These are phyloP conservation scores for Clytia hemisphaerica DNA, from an alignment of 30 jellyfish, hydroid and myxozoan species.

Conservation along the genomic window DNA sequence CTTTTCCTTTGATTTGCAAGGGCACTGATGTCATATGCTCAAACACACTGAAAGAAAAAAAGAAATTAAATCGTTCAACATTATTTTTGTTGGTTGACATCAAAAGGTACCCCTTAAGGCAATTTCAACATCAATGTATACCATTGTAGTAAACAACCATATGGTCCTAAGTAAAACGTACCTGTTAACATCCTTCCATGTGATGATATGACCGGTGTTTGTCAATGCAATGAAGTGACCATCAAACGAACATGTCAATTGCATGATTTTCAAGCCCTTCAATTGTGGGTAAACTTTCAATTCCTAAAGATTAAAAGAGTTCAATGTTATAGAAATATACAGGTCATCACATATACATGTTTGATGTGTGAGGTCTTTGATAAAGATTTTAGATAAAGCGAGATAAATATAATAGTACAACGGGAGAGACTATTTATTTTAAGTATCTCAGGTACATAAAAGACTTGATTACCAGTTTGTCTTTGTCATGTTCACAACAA, in stretches of 20 bases:
- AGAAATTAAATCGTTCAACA: too few relatives aligned
- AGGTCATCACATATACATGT: too few relatives aligned
- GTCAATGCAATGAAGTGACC: slow-evolving; percentile 73
- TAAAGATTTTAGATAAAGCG: too few relatives aligned
- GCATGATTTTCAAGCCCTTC: neutral
- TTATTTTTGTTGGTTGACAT: too few relatives aligned
- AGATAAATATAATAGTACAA: too few relatives aligned
- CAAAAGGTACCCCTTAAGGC: slow-evolving; percentile 12
- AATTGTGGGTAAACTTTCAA: slow-evolving; percentile 27
- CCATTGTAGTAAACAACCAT: too few relatives aligned
- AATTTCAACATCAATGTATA: slow-evolving; percentile 24
- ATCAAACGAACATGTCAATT: slow-evolving; percentile 45
- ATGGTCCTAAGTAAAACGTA: slow-evolving; percentile 18
- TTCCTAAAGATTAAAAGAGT: slow-evolving; percentile 22
- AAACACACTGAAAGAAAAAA: slow-evolving; percentile 3
- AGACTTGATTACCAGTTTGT: slow-evolving; percentile 57
- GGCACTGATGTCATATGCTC: slow-evolving; percentile 16
- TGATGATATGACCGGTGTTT: slow-evolving; percentile 36
- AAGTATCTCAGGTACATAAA: too few relatives aligned
- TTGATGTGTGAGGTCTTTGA: too few relatives aligned
- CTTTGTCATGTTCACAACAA: slow-evolving; percentile 41
- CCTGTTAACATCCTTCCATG: slow-evolving; percentile 65
- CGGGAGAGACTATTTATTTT: too few relatives aligned
- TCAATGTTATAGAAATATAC: neutral
- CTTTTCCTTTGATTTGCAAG: neutral